Evolutionary conservation across 2,113 vertebrate genomes (phyloP), one percentile per base, ranked within the genome.

Genomic region (Monopterus albus): DNA sequence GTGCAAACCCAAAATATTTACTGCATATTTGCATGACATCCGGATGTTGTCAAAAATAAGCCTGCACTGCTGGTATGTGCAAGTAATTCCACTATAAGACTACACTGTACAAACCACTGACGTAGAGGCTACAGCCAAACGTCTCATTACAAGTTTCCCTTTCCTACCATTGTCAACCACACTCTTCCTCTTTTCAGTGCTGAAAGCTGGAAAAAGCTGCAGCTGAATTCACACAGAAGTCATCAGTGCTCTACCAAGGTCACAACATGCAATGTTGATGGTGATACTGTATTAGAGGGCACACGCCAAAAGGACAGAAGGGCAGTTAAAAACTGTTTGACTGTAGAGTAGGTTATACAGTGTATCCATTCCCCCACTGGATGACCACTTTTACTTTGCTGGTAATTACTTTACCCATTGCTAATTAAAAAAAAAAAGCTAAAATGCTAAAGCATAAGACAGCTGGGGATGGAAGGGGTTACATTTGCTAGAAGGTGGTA

Each of bases 141-240:
- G 52, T 73, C 50, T 64, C 72, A 70, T 77, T 74, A 84, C 81
- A 79, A 38, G 69, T 86, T 90, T 90, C 85, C 87, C 28, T 75
- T 93, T 93, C 91, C 91, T 90, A 74, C 80, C 58, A 90, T 92
- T 93, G 92, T 92, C 52, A 70, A 31, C 29, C 52, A 38, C 70
- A 51, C 26, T 53, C 72, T 87, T 91, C 75, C 82, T 88, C 55
- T 58, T 79, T 51, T 67, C 59, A 56, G 3, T 12, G 26, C 47
- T 86, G 81, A 45, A 72, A 61, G 25, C 62, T 90, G 85, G 56
- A 89, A 89, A 84, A 80, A 56, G 17, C 53, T 46, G 21, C 52
- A 20, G 36, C 14, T 42, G 60, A 45, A 65, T 42, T 56, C 65
- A 78, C 76, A 52, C 35, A 53, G 29, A 73, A 35, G 55, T 55